Evolutionary conservation across 2,113 vertebrate species (phyloP).

Genomic region (Alligator mississippiensis): DNA sequence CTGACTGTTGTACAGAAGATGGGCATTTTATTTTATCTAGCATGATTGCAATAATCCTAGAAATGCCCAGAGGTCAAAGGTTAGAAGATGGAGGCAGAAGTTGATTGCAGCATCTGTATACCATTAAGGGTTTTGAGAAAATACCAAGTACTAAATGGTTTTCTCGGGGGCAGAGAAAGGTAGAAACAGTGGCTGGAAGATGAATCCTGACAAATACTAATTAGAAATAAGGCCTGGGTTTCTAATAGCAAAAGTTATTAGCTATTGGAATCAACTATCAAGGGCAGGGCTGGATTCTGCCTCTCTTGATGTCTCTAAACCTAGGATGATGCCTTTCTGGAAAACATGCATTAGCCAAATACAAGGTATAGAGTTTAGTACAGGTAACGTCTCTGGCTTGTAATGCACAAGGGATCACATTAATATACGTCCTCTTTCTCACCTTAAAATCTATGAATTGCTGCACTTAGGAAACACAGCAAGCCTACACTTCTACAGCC

Average conservation of each 20-base stretch:
- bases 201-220: not conserved
- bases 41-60: not conserved
- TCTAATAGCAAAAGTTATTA: conserved; percentile 1
- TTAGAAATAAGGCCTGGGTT: conserved; percentile 6
- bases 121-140: not conserved
- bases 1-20: not conserved
- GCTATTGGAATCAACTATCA: conserved; percentile 32
- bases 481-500: not conserved
- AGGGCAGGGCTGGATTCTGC: conserved; percentile 22
- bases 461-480: not conserved
- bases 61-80: not conserved
- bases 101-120: not conserved
- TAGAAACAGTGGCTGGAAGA: not conserved
- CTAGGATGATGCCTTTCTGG: conserved; percentile 37
- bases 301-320: conserved; percentile 56
- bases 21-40: too few relatives aligned
- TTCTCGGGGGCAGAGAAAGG: not conserved
- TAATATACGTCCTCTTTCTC: conserved; percentile 29
- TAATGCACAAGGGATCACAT: conserved; percentile 37
- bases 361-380: conserved; percentile 49
- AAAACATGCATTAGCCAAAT: conserved; percentile 45
- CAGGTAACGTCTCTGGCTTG: conserved; percentile 15
- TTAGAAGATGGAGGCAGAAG: not conserved
- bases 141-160: not conserved
- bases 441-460: conserved; percentile 39